A percentile compares a stretch with the other conserved stretches of the same genome.
phyloP scores from a whole-genome alignment of 2,797 vertebrate species.

The Gambelia wislizenii region DNA sequence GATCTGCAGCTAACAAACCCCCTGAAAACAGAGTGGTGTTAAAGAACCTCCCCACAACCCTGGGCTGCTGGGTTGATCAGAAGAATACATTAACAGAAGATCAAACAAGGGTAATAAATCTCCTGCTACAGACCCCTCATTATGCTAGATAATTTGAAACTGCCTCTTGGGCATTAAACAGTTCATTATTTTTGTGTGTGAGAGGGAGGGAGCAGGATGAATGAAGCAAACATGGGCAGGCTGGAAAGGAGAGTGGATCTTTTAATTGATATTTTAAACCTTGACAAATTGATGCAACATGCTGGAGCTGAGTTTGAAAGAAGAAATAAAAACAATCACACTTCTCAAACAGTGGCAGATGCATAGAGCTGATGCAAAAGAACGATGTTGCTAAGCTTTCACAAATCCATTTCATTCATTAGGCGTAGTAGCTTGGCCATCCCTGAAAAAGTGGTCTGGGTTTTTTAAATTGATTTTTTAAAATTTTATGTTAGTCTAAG shows the following conservation, averaged over 20 bases:
- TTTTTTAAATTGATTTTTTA: too few relatives aligned
- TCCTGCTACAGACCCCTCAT: slow-evolving; percentile 66
- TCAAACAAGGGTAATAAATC: slow-evolving; percentile 73
- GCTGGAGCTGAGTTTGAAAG: background rate
- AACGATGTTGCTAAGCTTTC: background rate
- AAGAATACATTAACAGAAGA: slow-evolving; percentile 71
- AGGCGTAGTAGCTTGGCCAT: background rate
- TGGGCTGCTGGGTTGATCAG: slow-evolving; percentile 60
- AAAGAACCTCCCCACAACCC: background rate
- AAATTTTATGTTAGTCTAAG: too few relatives aligned
- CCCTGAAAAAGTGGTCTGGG: background rate
- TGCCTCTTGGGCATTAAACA: slow-evolving; percentile 75
- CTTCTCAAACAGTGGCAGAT: background rate
- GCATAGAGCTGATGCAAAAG: background rate
- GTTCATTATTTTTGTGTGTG: slow-evolving; percentile 66
- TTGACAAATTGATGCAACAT: slow-evolving; percentile 25
- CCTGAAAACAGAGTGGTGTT: background rate
- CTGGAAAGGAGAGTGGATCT: background rate
- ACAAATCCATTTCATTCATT: background rate
- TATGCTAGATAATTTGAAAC: slow-evolving; percentile 74
- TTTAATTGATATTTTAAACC: slow-evolving; percentile 29
- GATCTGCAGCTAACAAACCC: background rate
- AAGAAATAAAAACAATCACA: background rate
- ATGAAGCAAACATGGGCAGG: background rate
- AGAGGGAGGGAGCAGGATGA: background rate